phyloP scores from a whole-genome alignment of 2,113 vertebrate genomes.

The Rhegmatorhina hoffmannsi region DNA sequence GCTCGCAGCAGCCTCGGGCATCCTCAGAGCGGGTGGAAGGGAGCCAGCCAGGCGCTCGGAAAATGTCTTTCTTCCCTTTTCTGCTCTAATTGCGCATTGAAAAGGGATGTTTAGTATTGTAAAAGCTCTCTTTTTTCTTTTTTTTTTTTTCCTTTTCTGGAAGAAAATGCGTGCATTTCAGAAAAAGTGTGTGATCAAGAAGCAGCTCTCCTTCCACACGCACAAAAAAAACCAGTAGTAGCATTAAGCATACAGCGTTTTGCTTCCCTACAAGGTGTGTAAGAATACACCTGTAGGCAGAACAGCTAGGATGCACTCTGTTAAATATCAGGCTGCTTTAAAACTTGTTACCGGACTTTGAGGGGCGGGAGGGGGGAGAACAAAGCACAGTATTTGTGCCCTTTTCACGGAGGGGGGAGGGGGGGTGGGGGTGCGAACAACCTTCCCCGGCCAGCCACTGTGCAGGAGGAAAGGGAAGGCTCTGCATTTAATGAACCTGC shows the following conservation, averaged over 20 bases:
- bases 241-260: rapidly evolving
- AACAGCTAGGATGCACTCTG: rapidly evolving
- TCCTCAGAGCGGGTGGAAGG: rapidly evolving
- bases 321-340: not conserved
- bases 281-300: too few species aligned
- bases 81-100: not conserved
- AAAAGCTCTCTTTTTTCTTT: not conserved
- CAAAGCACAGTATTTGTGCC: not conserved
- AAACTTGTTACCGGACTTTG: not conserved
- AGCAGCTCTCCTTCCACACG: rapidly evolving
- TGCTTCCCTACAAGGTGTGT: rapidly evolving
- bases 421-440: not conserved
- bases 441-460: not conserved
- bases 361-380: too few species aligned
- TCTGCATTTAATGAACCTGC: slow-evolving; percentile 3
- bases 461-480: not conserved
- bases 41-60: rapidly evolving
- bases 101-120: not conserved
- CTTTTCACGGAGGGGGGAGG: not conserved
- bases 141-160: rapidly evolving
- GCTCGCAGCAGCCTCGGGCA: not conserved
- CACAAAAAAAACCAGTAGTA: too few species aligned
- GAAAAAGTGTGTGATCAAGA: not conserved
- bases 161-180: rapidly evolving
- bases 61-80: rapidly evolving